Evolutionary conservation across 2,113 vertebrate species (phyloP).

Genomic region (Microtus pennsylvanicus): DNA sequence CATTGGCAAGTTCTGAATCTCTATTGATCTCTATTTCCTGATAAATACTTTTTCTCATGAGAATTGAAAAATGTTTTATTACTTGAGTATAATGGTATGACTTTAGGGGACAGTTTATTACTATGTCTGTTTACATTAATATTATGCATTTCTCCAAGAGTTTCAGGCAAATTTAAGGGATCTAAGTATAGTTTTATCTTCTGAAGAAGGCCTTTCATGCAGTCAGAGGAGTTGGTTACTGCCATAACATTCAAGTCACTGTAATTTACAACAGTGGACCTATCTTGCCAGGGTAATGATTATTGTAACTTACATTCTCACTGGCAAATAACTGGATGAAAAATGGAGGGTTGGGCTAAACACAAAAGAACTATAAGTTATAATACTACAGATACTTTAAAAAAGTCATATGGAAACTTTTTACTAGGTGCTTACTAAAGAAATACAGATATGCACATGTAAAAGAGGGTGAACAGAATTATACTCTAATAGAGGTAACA

Average conservation of each 20-base stretch:
- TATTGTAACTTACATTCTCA: not conserved
- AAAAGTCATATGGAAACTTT: not conserved
- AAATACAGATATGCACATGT: not conserved
- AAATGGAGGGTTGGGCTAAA: not conserved
- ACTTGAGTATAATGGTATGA: not conserved
- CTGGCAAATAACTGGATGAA: not conserved
- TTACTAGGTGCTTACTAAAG: not conserved
- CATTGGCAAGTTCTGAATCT: not conserved
- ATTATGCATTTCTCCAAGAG: not conserved
- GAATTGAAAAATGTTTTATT: not conserved
- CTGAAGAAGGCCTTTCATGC: not conserved
- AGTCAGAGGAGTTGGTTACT: not conserved
- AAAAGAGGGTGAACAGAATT: accelerated
- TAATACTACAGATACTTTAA: not conserved
- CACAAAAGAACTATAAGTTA: not conserved
- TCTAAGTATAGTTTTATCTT: not conserved
- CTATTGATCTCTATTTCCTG: not conserved
- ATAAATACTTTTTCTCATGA: not conserved
- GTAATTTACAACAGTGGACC: not conserved
- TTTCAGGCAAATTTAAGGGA: not conserved
- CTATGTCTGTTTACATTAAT: not conserved
- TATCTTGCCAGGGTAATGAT: not conserved
- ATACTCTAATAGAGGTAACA: not conserved
- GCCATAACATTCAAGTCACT: not conserved
- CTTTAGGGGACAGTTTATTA: not conserved